Evolutionary conservation across 2,113 vertebrate genomes (phyloP), one percentile per base, ranked within the genome.

Genomic region (Sylvicapra grimmia): DNA sequence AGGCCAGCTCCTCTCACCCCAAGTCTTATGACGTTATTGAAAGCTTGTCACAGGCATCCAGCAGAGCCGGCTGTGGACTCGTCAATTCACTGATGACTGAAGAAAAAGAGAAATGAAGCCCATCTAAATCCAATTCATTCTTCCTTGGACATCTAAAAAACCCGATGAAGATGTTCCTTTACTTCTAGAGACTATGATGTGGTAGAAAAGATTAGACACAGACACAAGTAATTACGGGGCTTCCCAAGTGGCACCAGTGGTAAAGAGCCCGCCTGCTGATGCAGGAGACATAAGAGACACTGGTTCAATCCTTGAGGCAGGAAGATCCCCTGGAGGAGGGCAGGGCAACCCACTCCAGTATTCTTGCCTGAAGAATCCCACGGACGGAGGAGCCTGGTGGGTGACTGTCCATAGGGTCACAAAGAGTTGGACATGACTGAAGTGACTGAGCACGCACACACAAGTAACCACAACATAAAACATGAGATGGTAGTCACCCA

Each of bases 121-220:
- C 40, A 54, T 33, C 72, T 86, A 77, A 82, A 84, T 72, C n/a
- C 51, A 90, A 14, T 58, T 82, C n/a, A 8, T 63, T 65, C 86
- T 89, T 75, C 68, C 89, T 77, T 53, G 65, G 29, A 87, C 9
- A 40, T 51, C 87, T 88, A 85, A 85, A 12, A 89, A 89, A 63
- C 80, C 56, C 65, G 29, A 97, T 83, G 72, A 83, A 95, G 53
- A 89, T 14, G 65, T n/a, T 84, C 86, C 68, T 92, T 97, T 72
- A 93, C 36, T 92, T 92, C 11, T 14, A 89, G 68, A 82, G 61
- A 92, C 40, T 91, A 95, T 15, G 51, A 51, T 86, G 77, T 89
- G 84, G 23, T 79, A 65, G 49, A 44, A 95, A 91, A 88, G 51
- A 80, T 53, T 72, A 92, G 40, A 85, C 23, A 59, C 25, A 68